phyloP scores from a whole-genome alignment of 2,888 invertebrate species.

The Pristionchus exspectatus region DNA sequence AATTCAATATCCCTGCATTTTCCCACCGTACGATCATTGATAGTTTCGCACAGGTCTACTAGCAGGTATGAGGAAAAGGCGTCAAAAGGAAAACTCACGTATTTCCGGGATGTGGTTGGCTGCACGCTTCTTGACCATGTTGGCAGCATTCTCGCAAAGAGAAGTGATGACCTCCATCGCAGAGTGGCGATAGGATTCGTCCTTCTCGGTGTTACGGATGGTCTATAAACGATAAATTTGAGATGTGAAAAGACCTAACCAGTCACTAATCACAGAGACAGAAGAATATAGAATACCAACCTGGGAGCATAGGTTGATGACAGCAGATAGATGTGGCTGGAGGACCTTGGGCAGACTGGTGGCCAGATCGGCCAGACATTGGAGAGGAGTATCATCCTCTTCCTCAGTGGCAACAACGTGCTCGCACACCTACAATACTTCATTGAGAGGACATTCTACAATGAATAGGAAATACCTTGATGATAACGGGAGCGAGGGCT shows the following conservation, averaged over 20 bases:
- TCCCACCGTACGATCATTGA: slow-evolving; percentile 31
- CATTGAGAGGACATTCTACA: neutral
- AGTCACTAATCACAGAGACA: neutral
- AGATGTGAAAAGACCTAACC: neutral
- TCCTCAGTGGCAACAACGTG: slow-evolving; percentile 90
- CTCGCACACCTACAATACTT: slow-evolving; percentile 84
- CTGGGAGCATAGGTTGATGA: slow-evolving; percentile 43
- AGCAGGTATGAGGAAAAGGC: neutral
- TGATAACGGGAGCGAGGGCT: slow-evolving; percentile 86
- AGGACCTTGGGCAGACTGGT: slow-evolving; percentile 91
- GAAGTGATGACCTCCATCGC: slow-evolving; percentile 90
- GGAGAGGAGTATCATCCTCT: slow-evolving; percentile 85
- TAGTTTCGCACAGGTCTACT: slow-evolving; percentile 31
- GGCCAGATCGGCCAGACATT: slow-evolving; percentile 94
- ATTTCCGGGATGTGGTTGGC: slow-evolving; percentile 87
- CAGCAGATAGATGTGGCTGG: slow-evolving; percentile 49
- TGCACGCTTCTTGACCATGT: slow-evolving; percentile 95
- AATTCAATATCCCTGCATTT: slow-evolving; percentile 18
- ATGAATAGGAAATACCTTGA: slow-evolving; percentile 70
- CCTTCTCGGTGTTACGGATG: slow-evolving; percentile 78
- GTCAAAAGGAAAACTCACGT: slow-evolving; percentile 76
- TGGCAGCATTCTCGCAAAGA: slow-evolving; percentile 93
- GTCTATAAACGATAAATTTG: slow-evolving; percentile 57
- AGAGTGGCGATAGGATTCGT: slow-evolving; percentile 88
- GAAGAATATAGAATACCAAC: neutral